These are phyloP conservation scores for Podabrus alpinus DNA, from an alignment of 2,888 invertebrate genomes.

Conservation along the genomic window DNA sequence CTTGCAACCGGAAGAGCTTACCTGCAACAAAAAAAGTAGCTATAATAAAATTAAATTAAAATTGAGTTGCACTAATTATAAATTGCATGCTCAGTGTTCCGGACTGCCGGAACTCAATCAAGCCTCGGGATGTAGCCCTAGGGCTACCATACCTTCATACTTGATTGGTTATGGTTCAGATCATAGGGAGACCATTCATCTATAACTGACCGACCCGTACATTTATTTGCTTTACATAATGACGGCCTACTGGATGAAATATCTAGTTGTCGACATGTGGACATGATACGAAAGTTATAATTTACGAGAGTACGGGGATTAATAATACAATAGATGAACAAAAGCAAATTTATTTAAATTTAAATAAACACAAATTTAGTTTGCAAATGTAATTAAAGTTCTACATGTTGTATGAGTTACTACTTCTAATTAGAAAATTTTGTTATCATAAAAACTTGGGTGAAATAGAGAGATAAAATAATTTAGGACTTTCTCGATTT, in stretches of 20 bases:
- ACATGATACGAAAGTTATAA: not conserved
- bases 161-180: slow-evolving; percentile 14
- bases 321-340: slow-evolving; percentile 3
- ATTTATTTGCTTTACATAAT: slow-evolving; percentile 9
- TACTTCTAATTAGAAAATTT: not conserved
- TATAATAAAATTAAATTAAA: slow-evolving; percentile 12
- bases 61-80: slow-evolving; percentile 14
- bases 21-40: slow-evolving; percentile 14
- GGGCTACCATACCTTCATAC: slow-evolving; percentile 9
- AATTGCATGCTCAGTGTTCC: slow-evolving; percentile 19
- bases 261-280: slow-evolving; percentile 1
- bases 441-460: not conserved
- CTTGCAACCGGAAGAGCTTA: not conserved
- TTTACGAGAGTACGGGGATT: slow-evolving; percentile 10
- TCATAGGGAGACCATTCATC: slow-evolving; percentile 11
- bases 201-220: slow-evolving; percentile 6
- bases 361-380: not conserved
- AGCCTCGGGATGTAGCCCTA: slow-evolving; percentile 14
- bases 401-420: not conserved
- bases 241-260: slow-evolving; percentile 9
- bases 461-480: not conserved
- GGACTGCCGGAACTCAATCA: slow-evolving; percentile 20
- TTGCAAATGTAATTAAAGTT: not conserved
- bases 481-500: not conserved
- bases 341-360: not conserved